Percentiles rank a stretch among this genome's conserved stretches.
Evolutionary conservation across 2,888 invertebrate species (phyloP).

Genomic region (Hyposoter didymator): DNA sequence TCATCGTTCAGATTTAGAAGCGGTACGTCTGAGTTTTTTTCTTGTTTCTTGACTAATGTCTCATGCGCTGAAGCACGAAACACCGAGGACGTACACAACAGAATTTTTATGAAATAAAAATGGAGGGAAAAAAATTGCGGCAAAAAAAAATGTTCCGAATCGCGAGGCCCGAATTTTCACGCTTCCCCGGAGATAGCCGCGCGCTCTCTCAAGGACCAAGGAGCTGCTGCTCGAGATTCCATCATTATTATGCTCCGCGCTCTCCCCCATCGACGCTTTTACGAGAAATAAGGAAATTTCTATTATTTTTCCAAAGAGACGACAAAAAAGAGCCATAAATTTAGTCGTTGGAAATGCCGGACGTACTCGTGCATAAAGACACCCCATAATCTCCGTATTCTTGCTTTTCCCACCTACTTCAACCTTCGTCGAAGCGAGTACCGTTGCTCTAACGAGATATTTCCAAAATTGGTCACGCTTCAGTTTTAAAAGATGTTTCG

Average conservation of each 20-base stretch:
- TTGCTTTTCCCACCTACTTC: conserved; percentile 14
- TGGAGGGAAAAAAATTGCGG: conserved; percentile 20
- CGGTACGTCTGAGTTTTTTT: conserved; percentile 44
- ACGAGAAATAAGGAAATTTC: conserved; percentile 24
- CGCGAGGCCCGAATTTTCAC: conserved; percentile 56
- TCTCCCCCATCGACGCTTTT: background rate
- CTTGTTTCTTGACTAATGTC: conserved; percentile 23
- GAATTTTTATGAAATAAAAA: conserved; percentile 18
- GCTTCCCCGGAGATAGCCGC: conserved; percentile 48
- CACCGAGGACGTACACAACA: conserved; percentile 8
- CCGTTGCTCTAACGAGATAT: conserved; percentile 64
- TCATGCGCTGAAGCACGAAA: conserved; percentile 28
- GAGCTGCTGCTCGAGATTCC: conserved; percentile 29
- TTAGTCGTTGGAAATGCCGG: conserved; percentile 35
- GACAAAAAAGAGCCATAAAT: conserved; percentile 41
- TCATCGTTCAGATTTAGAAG: conserved; percentile 49
- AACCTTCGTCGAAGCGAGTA: conserved; percentile 46
- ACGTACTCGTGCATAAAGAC: conserved; percentile 32
- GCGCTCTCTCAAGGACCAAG: conserved; percentile 47
- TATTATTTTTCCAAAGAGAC: background rate
- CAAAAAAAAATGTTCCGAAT: conserved; percentile 25
- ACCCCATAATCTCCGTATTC: conserved; percentile 43
- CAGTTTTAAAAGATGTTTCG: conserved; percentile 60
- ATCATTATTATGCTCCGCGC: conserved; percentile 20
- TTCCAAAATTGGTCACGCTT: conserved; percentile 67